Evolutionary conservation across 2,113 vertebrate species (phyloP).

Genomic region (Mungos mungo): DNA sequence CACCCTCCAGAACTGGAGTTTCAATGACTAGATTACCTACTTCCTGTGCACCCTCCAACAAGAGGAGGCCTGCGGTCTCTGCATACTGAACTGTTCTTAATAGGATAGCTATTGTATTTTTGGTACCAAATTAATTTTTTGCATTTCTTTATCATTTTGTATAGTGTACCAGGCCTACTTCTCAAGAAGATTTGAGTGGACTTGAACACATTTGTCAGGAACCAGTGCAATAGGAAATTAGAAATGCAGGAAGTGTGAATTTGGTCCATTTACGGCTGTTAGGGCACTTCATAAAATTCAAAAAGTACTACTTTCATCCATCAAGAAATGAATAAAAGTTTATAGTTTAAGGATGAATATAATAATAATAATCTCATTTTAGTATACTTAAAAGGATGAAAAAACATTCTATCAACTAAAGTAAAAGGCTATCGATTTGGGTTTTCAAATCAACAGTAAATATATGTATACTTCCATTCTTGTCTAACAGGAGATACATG

Average conservation of each 20-base stretch:
- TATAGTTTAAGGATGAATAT: neutral
- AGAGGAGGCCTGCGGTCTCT: neutral
- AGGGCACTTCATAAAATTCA: neutral
- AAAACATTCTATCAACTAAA: constrained; percentile 5
- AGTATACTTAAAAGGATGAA: neutral
- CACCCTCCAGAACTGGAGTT: neutral
- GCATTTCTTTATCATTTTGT: neutral
- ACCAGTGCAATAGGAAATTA: neutral
- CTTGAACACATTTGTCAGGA: neutral
- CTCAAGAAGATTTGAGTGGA: neutral
- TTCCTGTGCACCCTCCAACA: neutral
- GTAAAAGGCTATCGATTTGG: neutral
- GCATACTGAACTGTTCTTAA: neutral
- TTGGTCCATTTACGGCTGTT: neutral
- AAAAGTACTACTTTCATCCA: neutral
- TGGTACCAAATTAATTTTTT: neutral
- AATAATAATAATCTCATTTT: neutral
- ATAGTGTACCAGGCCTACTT: neutral
- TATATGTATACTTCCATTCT: neutral
- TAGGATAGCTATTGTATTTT: neutral
- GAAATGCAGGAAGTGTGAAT: neutral
- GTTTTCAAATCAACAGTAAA: neutral
- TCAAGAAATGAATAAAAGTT: neutral
- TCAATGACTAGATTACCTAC: neutral
- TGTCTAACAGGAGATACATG: neutral